Percentiles rank a stretch among this genome's conserved stretches.
Evolutionary conservation across 1,140 invertebrate species (phyloP).

Genomic region (Ruditapes philippinarum): DNA sequence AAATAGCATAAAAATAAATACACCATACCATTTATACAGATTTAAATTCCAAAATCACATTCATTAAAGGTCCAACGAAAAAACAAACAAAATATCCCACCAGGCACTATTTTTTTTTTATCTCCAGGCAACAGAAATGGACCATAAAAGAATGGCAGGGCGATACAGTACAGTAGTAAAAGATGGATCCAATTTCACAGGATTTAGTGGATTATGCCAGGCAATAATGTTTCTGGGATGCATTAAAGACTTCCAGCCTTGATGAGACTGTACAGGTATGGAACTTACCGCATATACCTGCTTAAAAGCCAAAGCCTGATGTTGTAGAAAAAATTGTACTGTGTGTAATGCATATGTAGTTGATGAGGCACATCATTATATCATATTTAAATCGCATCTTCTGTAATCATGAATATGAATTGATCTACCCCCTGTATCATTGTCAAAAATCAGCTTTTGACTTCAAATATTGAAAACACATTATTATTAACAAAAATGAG

Average conservation of each 20-base stretch:
- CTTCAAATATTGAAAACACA: too few species aligned
- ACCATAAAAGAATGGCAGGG: constrained; percentile 43
- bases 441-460: too few species aligned
- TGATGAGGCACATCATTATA: neutral
- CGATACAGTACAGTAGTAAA: constrained; percentile 19
- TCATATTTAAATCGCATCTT: too few species aligned
- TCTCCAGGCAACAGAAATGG: constrained; percentile 46
- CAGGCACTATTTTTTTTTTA: constrained; percentile 10
- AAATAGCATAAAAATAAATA: neutral
- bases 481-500: too few species aligned
- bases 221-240: neutral
- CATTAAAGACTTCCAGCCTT: constrained; percentile 17
- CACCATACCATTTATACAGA: neutral
- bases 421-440: too few species aligned
- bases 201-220: neutral
- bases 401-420: too few species aligned
- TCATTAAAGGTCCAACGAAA: constrained; percentile 38
- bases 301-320: neutral
- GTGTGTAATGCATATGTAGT: neutral
- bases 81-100: neutral
- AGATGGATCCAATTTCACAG: constrained; percentile 41
- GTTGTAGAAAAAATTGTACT: neutral
- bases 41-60: constrained; percentile 20
- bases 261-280: constrained; percentile 31
- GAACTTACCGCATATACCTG: constrained; percentile 5